Evolutionary conservation across 2,888 invertebrate species (phyloP).

Genomic region (Ischnura elegans): DNA sequence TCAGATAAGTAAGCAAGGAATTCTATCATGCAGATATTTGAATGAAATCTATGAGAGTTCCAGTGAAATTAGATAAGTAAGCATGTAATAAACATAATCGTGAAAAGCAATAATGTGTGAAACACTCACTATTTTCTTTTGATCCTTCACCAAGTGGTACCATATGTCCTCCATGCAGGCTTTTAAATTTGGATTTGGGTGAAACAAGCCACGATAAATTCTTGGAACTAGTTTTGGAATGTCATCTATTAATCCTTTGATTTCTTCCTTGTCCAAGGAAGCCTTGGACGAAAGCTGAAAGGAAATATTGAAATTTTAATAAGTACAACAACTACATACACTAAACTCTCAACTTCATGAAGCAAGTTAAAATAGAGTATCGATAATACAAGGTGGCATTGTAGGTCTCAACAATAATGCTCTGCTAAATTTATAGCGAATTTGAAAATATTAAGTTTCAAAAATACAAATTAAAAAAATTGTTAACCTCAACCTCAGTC

Average conservation of each 20-base stretch:
- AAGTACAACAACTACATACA: too few species aligned
- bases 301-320: neutral
- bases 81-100: too few species aligned
- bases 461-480: too few species aligned
- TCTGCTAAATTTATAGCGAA: too few species aligned
- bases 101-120: neutral
- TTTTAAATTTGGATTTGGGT: slow-evolving; percentile 95
- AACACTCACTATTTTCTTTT: slow-evolving; percentile 84
- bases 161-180: slow-evolving; percentile 96
- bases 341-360: slow-evolving; percentile 78
- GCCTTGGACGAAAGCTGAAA: neutral
- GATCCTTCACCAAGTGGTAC: slow-evolving; percentile 92
- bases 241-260: slow-evolving; percentile 78
- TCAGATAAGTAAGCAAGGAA: too few species aligned
- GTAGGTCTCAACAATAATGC: too few species aligned
- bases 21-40: too few species aligned
- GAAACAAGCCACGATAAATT: slow-evolving; percentile 92
- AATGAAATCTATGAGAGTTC: too few species aligned
- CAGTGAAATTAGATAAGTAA: too few species aligned
- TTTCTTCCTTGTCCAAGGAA: slow-evolving; percentile 77
- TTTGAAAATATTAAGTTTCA: too few species aligned
- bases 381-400: neutral
- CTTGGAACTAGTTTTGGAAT: slow-evolving; percentile 85
- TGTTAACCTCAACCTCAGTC: too few species aligned
- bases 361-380: slow-evolving; percentile 77